phyloP scores from a whole-genome alignment of 2,888 invertebrate genomes.

The Sesamia inferens region DNA sequence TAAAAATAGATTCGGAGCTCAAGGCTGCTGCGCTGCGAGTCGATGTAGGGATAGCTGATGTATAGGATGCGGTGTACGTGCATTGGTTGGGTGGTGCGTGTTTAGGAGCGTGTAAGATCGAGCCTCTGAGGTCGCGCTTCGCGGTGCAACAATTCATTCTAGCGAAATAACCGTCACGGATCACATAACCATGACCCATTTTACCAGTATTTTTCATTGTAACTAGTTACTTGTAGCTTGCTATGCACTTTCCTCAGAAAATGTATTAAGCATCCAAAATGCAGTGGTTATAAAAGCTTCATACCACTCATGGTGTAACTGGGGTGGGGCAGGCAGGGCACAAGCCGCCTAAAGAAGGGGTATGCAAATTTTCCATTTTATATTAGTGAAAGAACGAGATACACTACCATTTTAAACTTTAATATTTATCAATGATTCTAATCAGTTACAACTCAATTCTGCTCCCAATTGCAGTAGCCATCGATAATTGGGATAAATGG shows the following conservation, averaged over 20 bases:
- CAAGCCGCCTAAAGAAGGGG: too few relatives aligned
- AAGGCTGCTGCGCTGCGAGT: constrained; percentile 73
- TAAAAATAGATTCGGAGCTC: constrained; percentile 51
- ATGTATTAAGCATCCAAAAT: constrained; percentile 1
- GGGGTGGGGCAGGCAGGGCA: too few relatives aligned
- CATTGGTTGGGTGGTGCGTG: neutral
- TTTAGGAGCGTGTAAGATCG: neutral
- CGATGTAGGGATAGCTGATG: constrained; percentile 39
- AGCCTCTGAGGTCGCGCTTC: neutral
- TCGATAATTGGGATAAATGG: too few relatives aligned
- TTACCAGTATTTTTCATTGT: neutral
- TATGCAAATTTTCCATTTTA: too few relatives aligned
- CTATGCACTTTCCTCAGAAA: neutral
- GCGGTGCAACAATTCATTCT: neutral
- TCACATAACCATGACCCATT: constrained; percentile 13
- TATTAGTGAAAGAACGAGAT: too few relatives aligned
- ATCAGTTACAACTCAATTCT: too few relatives aligned
- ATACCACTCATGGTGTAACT: neutral
- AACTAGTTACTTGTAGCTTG: neutral
- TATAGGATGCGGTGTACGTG: constrained; percentile 23
- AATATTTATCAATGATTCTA: too few relatives aligned
- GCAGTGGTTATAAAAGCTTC: constrained; percentile 3
- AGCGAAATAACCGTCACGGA: neutral
- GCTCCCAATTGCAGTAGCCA: too few relatives aligned
- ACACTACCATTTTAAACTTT: too few relatives aligned